phyloP scores from a whole-genome alignment of 1,140 invertebrate species.

The Conopomorpha cramerella region DNA sequence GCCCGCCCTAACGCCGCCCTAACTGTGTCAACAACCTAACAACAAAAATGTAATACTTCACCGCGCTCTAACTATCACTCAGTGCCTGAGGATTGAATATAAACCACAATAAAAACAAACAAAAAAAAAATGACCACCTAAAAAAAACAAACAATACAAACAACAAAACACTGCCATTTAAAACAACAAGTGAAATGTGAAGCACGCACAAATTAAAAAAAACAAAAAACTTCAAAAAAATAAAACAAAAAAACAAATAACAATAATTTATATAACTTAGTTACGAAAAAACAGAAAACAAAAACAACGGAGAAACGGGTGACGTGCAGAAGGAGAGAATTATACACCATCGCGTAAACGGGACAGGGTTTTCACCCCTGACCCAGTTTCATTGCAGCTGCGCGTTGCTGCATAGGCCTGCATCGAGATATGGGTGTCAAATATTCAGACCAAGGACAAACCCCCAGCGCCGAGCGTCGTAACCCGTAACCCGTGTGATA shows the following conservation, averaged over 20 bases:
- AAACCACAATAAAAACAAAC: constrained; percentile 18
- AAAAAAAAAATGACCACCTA: neutral
- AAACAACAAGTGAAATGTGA: neutral
- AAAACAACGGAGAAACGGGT: no score
- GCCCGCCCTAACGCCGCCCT: constrained; percentile 43
- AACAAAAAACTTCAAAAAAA: no score
- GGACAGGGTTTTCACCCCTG: constrained; percentile 34
- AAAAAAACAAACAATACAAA: neutral
- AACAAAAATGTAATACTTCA: constrained; percentile 15
- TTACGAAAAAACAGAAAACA: constrained; percentile 25
- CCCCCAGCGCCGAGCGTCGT: constrained; percentile 11
- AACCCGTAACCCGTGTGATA: constrained; percentile 24
- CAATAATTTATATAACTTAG: constrained; percentile 9
- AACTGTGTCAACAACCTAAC: constrained; percentile 31
- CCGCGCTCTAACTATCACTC: no score
- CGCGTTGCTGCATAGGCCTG: constrained; percentile 36
- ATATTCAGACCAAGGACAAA: constrained; percentile 8
- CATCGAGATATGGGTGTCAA: constrained; percentile 6
- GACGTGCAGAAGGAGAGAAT: no score
- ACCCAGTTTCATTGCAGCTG: constrained; percentile 38
- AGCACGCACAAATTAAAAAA: neutral
- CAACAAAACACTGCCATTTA: neutral
- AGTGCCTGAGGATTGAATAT: no score
- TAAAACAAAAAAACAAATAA: constrained; percentile 15
- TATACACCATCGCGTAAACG: neutral